Evolutionary conservation across 2,113 vertebrate genomes (phyloP).

Genomic region (Melanerpes aurifrons): DNA sequence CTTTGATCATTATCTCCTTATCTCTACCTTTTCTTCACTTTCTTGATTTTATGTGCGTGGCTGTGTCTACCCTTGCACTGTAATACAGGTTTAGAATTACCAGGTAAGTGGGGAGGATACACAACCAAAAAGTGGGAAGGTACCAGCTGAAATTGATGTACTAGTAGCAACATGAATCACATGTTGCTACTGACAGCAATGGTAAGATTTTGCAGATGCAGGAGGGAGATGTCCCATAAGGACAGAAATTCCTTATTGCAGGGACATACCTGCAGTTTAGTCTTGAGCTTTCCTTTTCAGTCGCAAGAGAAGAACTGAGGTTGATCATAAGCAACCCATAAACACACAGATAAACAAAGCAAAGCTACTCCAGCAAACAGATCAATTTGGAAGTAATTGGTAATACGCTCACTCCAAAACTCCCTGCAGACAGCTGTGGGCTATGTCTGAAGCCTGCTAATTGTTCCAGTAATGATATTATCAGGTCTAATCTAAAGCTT

Average conservation of each 20-base stretch:
- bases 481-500: background rate
- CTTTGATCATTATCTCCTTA: background rate
- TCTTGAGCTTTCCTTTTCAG: background rate
- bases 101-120: background rate
- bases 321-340: background rate
- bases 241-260: background rate
- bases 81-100: background rate
- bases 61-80: background rate
- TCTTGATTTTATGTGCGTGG: background rate
- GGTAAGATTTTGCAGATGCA: background rate
- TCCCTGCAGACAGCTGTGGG: background rate
- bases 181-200: background rate
- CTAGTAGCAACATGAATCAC: background rate
- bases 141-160: background rate
- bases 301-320: background rate
- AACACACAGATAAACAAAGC: background rate
- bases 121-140: background rate
- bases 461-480: background rate
- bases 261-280: background rate
- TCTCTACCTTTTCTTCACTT: background rate
- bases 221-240: background rate
- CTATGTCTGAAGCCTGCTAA: background rate
- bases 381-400: fast-evolving
- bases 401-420: background rate
- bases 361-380: background rate